These are phyloP conservation scores for Dendroctonus ponderosae DNA, from an alignment of 1,140 invertebrate species.

Conservation along the genomic window DNA sequence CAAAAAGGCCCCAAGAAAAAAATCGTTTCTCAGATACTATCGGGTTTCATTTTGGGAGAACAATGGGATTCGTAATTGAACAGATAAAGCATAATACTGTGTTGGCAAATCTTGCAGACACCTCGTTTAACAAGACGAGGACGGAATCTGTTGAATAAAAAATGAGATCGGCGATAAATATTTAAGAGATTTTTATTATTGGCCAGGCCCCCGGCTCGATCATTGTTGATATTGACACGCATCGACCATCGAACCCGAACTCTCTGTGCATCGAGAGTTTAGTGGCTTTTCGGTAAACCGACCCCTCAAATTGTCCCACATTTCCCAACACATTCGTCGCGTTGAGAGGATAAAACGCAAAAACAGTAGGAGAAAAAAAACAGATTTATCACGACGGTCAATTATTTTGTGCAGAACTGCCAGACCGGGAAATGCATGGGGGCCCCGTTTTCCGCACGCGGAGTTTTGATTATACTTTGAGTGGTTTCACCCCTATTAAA, in stretches of 20 bases:
- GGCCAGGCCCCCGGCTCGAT: background rate
- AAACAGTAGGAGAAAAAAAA: slow-evolving; percentile 21
- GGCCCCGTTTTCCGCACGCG: slow-evolving; percentile 30
- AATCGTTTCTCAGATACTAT: slow-evolving; percentile 15
- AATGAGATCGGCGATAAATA: slow-evolving; percentile 30
- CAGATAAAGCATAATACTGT: slow-evolving; percentile 27
- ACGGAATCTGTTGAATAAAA: slow-evolving; percentile 30
- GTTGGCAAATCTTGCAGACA: slow-evolving; percentile 34
- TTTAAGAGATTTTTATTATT: slow-evolving; percentile 27
- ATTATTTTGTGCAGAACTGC: slow-evolving; percentile 29
- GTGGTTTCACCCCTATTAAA: slow-evolving; percentile 53
- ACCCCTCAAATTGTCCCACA: background rate
- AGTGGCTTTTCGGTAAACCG: background rate
- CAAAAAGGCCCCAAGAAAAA: slow-evolving; percentile 5
- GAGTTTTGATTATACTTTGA: slow-evolving; percentile 52
- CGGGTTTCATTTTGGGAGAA: slow-evolving; percentile 27
- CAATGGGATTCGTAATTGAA: slow-evolving; percentile 29
- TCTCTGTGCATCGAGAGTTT: background rate
- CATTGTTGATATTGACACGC: too few species aligned
- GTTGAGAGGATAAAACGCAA: background rate
- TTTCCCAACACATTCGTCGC: background rate
- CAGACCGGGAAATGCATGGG: slow-evolving; percentile 25
- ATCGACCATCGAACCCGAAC: too few species aligned
- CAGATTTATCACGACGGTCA: slow-evolving; percentile 31
- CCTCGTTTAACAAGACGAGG: slow-evolving; percentile 27